Percentiles rank a stretch among this genome's conserved stretches.
Conservation (phyloP, 2,888 invertebrate species). For the Metacarcinus magister region DNA sequence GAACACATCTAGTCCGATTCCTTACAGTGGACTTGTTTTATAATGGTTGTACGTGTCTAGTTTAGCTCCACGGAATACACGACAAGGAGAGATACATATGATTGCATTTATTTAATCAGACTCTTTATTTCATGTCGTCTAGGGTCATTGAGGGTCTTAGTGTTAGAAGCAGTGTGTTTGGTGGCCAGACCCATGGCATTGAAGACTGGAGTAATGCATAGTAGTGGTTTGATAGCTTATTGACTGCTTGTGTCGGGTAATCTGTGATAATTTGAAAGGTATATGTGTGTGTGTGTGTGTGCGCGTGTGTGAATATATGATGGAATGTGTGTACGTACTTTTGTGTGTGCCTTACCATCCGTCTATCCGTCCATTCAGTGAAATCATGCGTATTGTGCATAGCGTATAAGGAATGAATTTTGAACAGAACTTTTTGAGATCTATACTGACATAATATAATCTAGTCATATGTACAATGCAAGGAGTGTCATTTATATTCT, state of each 20-base stretch:
- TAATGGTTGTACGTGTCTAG: too few relatives aligned
- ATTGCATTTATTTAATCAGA: too few relatives aligned
- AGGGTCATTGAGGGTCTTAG: neutral
- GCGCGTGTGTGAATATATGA: neutral
- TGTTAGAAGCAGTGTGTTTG: neutral
- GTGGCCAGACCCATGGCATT: neutral
- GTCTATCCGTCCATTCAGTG: neutral
- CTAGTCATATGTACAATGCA: neutral
- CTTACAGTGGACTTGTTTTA: too few relatives aligned
- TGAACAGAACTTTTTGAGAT: neutral
- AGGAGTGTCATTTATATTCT: neutral
- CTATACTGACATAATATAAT: neutral
- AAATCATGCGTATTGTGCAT: too few relatives aligned
- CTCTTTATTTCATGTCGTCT: neutral
- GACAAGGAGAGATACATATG: too few relatives aligned
- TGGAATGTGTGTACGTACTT: neutral
- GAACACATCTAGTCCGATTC: too few relatives aligned
- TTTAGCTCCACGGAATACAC: too few relatives aligned
- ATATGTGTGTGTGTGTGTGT: neutral
- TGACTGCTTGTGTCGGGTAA: neutral
- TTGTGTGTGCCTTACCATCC: neutral
- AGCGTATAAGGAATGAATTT: neutral
- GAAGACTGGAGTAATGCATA: neutral
- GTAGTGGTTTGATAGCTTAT: neutral
- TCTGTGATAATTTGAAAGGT: neutral